Evolutionary conservation across 2,113 vertebrate species (phyloP).

Genomic region (Rallus limicola): DNA sequence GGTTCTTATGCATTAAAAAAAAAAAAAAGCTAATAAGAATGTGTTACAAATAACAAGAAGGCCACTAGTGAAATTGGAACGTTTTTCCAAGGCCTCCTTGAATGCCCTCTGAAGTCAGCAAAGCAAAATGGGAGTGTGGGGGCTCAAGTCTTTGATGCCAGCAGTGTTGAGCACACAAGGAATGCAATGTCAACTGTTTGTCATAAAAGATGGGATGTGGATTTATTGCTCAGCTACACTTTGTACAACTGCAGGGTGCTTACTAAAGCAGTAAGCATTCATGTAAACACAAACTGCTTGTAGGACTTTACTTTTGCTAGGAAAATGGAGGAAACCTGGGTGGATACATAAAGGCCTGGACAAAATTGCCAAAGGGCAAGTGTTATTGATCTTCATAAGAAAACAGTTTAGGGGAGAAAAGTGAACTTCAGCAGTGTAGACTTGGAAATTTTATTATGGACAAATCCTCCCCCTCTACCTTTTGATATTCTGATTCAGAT

Average conservation of each 20-base stretch:
- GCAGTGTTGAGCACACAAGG: not conserved
- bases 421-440: not conserved
- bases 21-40: not conserved
- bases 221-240: not conserved
- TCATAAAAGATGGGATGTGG: not conserved
- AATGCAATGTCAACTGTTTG: not conserved
- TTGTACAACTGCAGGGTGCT: not conserved
- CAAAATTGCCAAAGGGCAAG: not conserved
- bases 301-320: not conserved
- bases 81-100: not conserved
- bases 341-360: not conserved
- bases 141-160: rapidly evolving
- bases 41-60: not conserved
- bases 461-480: rapidly evolving
- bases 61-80: not conserved
- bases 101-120: not conserved
- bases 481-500: not conserved
- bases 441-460: not conserved
- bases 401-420: not conserved
- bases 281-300: not conserved
- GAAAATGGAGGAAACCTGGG: not conserved
- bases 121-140: not conserved
- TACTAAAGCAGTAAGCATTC: not conserved
- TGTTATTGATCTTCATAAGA: not conserved
- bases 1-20: slow-evolving; percentile 5